A percentile compares a stretch with the other conserved stretches of the same genome.
Conservation (phyloP, 2,113 vertebrate species). For the Sapayoa aenigma region DNA sequence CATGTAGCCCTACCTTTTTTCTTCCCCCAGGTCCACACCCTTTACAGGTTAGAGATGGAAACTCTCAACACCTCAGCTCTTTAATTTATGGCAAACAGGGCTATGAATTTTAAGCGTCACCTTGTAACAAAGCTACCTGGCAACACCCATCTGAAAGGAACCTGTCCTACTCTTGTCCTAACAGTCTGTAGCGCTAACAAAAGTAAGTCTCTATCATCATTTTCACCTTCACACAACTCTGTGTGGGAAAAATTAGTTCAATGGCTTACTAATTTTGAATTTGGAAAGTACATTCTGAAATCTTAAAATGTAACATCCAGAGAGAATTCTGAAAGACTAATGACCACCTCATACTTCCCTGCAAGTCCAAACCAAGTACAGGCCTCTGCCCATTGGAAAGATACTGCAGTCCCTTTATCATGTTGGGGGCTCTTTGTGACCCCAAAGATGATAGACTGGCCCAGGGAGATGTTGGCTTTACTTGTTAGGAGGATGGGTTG, state of each 20-base stretch:
- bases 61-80: neutral
- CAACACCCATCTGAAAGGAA: neutral
- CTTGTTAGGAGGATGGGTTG: rapidly evolving
- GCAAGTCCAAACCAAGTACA: neutral
- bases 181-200: neutral
- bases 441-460: no score
- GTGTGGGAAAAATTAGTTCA: neutral
- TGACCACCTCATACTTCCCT: neutral
- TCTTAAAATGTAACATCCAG: neutral
- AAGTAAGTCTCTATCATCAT: neutral
- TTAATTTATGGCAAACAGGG: neutral
- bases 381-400: neutral
- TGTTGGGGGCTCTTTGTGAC: neutral
- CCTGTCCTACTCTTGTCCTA: neutral
- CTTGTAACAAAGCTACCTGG: neutral
- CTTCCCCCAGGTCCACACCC: neutral
- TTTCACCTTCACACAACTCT: neutral
- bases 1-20: neutral
- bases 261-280: neutral
- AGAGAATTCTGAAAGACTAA: neutral
- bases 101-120: neutral
- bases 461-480: no score
- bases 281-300: neutral
- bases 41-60: neutral
- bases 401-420: neutral